Evolutionary conservation across 2,888 invertebrate genomes (phyloP), one percentile per base, ranked within the genome.

Genomic region (Andrena haemorrhoa): DNA sequence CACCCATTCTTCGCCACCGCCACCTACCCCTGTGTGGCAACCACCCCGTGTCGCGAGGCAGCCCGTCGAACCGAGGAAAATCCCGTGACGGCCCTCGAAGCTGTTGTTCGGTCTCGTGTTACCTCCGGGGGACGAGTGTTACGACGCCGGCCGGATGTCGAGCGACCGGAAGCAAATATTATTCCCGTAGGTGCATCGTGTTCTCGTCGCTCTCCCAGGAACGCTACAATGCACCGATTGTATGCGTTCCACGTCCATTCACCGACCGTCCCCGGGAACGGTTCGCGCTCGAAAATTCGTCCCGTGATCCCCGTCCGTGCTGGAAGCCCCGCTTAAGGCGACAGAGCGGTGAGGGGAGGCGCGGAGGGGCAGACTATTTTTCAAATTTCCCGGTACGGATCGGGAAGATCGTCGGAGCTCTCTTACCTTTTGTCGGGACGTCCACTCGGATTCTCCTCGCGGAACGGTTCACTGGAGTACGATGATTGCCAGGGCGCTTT

Each of bases 121-220:
- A 83, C 83, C 23, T 4, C 8, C 8, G 16, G 56, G 29, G 26
- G 58, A 79, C 47, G 72, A 76, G 20, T 75, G 81, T 82, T 81
- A 75, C 79, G 83, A 83, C 23, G 68, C 7, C 6, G 72, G 58
- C 77, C 83, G 83, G 83, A 83, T 83, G 83, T 61, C 73, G 63
- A 53, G 23, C 80, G 75, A 79, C 91, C 90, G 91, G 92, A 92
- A 90, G 92, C 90, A 90, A 92, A 91, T 90, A 91, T 92, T 92
- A 91, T 92, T 92, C 89, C 83, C 78, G 79, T 82, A 80, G 84
- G 69, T 87, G 86, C 89, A 84, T 81, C 84, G 81, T 61, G 72
- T 51, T 68, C 63, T 20, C 60, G 68, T 7, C 71, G 68, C 75
- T 70, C 79, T 82, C 83, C 85, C 82, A 74, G 81, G 81, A 72